Evolutionary conservation across 2,113 vertebrate species (phyloP), one percentile per base, ranked within the genome.

Genomic region (Vireo altiloquus): DNA sequence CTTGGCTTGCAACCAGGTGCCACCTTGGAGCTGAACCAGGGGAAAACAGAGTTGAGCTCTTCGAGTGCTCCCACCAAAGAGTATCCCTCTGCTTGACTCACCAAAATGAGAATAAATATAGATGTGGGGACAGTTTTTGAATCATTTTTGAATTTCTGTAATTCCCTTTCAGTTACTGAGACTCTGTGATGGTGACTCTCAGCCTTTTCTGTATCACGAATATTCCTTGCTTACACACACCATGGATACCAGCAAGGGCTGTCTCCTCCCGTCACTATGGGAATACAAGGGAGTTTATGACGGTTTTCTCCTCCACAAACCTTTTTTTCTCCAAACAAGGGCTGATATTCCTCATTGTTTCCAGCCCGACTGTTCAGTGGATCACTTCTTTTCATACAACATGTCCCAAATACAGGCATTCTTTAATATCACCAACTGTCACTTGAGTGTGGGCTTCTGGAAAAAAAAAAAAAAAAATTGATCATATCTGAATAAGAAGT

Each of bases 241-340:
- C 86, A 80, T 90, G 76, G 94, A 92, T 93, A 93, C 83, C 28
- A 56, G 70, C 54, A 74, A 65, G 64, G 82, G 91, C 42, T 59
- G 76, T 92, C 89, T 68, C 89, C 76, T 74, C 68, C 56, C 0
- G 2, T 95, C 94, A 70, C 90, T 92, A 92, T 87, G 91, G 94
- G 90, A 74, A 97, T 95, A n/a, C 30, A 76, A 59, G n/a, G 40
- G 40, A 88, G 19, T 42, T 42, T 61, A 12, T 30, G 71, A 92
- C 0, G 0, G 17, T 47, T 92, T 86, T 90, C 54, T 82, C 71
- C 60, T 89, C 56, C 50, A 63, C 47, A 57, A 57, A 24, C 21
- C 9, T 49, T 93, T 49, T 93, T 66, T 60, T 50, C 56, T 86
- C 86, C 60, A 59, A 92, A 86, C 50, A 88, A 86, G 82, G 76